Percentiles rank a stretch among this genome's conserved stretches.
These are phyloP conservation scores for Grus americana DNA, from an alignment of 2,113 vertebrate genomes.

Conservation along the genomic window DNA sequence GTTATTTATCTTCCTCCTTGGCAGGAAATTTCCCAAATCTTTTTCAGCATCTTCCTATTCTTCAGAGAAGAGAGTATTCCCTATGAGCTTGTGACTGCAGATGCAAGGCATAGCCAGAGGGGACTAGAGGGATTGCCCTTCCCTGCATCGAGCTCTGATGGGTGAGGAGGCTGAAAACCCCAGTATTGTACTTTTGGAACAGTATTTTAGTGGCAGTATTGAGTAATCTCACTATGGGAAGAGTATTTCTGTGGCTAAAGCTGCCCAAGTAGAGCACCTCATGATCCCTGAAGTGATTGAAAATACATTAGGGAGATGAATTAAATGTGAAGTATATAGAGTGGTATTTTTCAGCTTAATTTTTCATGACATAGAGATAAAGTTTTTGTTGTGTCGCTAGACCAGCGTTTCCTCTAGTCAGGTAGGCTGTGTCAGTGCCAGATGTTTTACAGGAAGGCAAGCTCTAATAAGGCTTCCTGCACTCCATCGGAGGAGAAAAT, in stretches of 20 bases:
- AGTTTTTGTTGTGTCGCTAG: not conserved
- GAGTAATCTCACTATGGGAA: not conserved
- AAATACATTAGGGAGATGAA: not conserved
- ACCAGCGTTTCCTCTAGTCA: not conserved
- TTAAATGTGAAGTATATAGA: not conserved
- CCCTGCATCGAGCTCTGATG: not conserved
- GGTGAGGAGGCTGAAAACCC: not conserved
- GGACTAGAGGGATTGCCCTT: rapidly evolving
- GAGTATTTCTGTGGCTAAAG: not conserved
- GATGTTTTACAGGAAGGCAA: not conserved
- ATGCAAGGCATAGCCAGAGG: not conserved
- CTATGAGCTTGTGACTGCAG: not conserved
- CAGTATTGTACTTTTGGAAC: not conserved
- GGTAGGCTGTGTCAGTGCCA: not conserved
- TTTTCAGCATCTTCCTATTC: not conserved
- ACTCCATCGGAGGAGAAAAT: not conserved
- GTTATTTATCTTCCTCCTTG: not conserved
- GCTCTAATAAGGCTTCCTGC: not conserved
- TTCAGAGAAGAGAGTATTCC: not conserved
- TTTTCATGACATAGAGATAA: not conserved
- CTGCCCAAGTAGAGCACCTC: not conserved
- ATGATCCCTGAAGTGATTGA: not conserved
- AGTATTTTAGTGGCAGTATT: not conserved
- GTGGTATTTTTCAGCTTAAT: not conserved
- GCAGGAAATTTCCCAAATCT: not conserved